Evolutionary conservation across 2,888 invertebrate genomes (phyloP), one percentile per base, ranked within the genome.

Genomic region (Monochamus alternatus): DNA sequence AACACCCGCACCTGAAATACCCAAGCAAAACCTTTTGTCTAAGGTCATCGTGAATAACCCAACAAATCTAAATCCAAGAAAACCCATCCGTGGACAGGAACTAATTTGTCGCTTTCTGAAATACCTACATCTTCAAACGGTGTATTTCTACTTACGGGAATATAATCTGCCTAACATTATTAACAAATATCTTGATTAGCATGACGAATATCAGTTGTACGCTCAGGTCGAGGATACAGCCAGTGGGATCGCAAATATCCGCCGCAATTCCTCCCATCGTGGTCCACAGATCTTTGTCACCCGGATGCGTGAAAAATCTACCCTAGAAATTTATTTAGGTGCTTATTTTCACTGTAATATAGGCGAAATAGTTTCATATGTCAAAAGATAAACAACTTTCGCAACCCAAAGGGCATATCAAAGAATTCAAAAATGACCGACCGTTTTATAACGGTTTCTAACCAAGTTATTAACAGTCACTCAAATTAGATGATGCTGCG

Each of bases 161-260:
- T 0, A 79, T 2, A n/a, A 81, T 58, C 65, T 82, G 82, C n/a
- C 60, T 31, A 12, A 81, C 63, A 60, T 83, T 81, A 67, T 76
- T 80, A 5, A 88, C 78, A 66, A 91, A 83, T 80, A 91, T 91
- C 84, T 92, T 92, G 30, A 91, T 90, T 30, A 91, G 86, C 90
- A 92, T 90, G 77, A 92, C 91, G 70, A 91, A 90, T 14, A 90
- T 89, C 67, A 93, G 85, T 81, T 92, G 91, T 70, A 92, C 89
- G 80, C 90, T 90, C 47, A 93, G 84, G 83, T 92, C 92, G 30
- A 90, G 89, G 10, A 92, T 87, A 84, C 92, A 93, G 0, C 92
- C 92, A 4, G 90, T 88, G 4, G 90, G 89, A 79, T 89, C 89
- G 79, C 91, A 91, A 81, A 87, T 83, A 78, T 90, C 90, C 55